Percentiles rank a stretch among this genome's conserved stretches.
Conservation (phyloP, 2,888 invertebrate species). For the Phyllotreta cruciferae region DNA sequence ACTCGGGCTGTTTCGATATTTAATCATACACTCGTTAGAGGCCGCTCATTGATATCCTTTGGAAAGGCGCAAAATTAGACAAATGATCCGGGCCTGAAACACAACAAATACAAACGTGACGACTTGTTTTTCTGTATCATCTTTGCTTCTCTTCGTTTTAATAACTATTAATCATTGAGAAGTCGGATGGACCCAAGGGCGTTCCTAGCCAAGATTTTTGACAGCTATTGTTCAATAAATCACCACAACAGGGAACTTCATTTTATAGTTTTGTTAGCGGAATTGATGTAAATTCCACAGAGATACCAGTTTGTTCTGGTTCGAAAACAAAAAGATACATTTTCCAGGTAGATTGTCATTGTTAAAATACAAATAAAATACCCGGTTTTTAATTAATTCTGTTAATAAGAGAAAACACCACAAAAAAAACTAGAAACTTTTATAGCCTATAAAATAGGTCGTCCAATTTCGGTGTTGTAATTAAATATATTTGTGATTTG, state of each 20-base stretch:
- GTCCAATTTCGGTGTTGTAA: too few species aligned
- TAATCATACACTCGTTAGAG: background rate
- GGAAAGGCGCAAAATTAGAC: slow-evolving; percentile 26
- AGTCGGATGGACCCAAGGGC: slow-evolving; percentile 31
- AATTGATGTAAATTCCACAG: slow-evolving; percentile 30
- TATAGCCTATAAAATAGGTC: too few species aligned
- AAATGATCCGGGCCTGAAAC: slow-evolving; percentile 15
- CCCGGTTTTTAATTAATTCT: slow-evolving; percentile 3
- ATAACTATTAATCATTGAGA: slow-evolving; percentile 30
- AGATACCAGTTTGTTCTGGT: background rate
- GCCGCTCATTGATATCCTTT: background rate
- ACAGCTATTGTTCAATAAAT: slow-evolving; percentile 33
- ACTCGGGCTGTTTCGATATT: too few species aligned
- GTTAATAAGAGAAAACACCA: background rate
- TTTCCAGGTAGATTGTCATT: slow-evolving; percentile 13
- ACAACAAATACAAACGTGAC: slow-evolving; percentile 24
- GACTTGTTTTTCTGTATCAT: slow-evolving; percentile 27
- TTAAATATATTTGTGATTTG: too few species aligned
- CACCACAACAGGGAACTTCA: slow-evolving; percentile 25
- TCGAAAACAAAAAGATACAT: slow-evolving; percentile 13
- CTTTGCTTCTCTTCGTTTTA: slow-evolving; percentile 27
- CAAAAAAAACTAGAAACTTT: too few species aligned
- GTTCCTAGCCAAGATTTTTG: slow-evolving; percentile 30
- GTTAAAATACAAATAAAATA: slow-evolving; percentile 10
- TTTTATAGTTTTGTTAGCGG: slow-evolving; percentile 31